Base-by-base conservation (phyloP, 2,113 vertebrate species). In the Nannobrachium achirus region DNA sequence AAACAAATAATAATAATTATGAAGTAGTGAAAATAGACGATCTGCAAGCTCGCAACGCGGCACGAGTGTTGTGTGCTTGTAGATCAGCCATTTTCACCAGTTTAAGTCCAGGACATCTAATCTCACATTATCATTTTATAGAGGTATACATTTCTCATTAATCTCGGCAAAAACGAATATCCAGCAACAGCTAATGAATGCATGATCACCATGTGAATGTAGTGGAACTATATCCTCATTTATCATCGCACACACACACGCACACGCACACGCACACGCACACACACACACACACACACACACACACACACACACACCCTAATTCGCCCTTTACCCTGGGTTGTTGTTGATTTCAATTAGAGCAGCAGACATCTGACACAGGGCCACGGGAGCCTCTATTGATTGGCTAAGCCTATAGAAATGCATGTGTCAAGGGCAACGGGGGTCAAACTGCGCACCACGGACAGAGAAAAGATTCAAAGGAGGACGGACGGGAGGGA, bases 391-490 rank as follows among this genome's bases (percentile, higher is more conserved):
- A 80, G 76, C 58, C 70, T 73, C 72, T 81, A 87, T 90, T 86
- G 86, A 89, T 89, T 87, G 86, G 87, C 72, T 81, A 52, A 41
- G 52, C 73, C 82, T 71, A 71, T 82, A 84, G 60, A 89, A 85
- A 84, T 73, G 74, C 2, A 79, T 86, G 84, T 89, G 82, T 89
- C 84, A 86, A 90, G 86, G 89, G 61, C 82, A 90, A 89, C 81
- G 77, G 75, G 81, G 89, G 85, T 89, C 89, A 89, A 88, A 88
- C 85, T 86, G 84, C 62, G 61, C 69, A 75, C 33, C 63, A 66
- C 10, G n/a, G 56, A 60, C 69, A 67, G 76, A 82, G 62, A 82
- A 85, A 81, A 63, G 73, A 72, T 7, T 70, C n/a, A 46, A 41
- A 48, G 62, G n/a, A 50, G n/a, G 9, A 14, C 13, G 42, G n/a